These are phyloP conservation scores for Zaprionus obscuricornis DNA, from an alignment of 2,888 invertebrate genomes.

Conservation along the genomic window DNA sequence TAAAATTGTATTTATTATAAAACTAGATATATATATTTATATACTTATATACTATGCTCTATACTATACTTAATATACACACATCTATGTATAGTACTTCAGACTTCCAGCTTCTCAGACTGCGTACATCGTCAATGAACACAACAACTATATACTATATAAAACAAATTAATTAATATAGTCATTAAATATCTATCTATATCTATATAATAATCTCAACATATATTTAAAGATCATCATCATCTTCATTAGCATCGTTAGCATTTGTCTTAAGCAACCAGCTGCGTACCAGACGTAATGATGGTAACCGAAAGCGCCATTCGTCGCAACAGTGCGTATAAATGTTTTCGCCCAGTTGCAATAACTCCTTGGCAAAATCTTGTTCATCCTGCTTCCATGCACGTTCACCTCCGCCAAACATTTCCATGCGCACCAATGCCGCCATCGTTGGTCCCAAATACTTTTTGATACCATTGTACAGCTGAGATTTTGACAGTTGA, in stretches of 20 bases:
- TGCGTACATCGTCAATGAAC: too few species aligned
- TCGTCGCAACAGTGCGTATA: conserved; percentile 81
- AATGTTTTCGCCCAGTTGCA: conserved; percentile 77
- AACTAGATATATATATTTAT: too few species aligned
- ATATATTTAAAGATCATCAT: conserved; percentile 58
- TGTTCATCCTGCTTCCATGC: conserved; percentile 81
- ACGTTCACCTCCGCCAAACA: conserved; percentile 81
- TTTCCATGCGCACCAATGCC: conserved; percentile 82
- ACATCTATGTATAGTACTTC: too few species aligned
- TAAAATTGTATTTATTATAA: conserved; percentile 11
- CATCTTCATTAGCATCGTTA: conserved; percentile 59
- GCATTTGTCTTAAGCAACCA: conserved; percentile 68
- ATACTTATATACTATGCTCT: too few species aligned
- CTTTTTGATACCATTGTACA: conserved; percentile 82
- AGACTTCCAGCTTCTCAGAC: too few species aligned
- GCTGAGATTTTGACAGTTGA: conserved; percentile 73
- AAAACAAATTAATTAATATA: too few species aligned
- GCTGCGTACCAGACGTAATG: conserved; percentile 65
- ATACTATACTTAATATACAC: too few species aligned
- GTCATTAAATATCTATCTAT: neutral
- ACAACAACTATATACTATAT: too few species aligned
- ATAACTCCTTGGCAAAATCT: conserved; percentile 74
- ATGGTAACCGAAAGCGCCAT: conserved; percentile 82
- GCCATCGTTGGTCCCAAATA: conserved; percentile 81
- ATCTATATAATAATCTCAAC: neutral